Percentiles rank a stretch among this genome's conserved stretches.
Evolutionary conservation across 1,140 invertebrate genomes (phyloP).

Genomic region (Lepidurus arcticus): DNA sequence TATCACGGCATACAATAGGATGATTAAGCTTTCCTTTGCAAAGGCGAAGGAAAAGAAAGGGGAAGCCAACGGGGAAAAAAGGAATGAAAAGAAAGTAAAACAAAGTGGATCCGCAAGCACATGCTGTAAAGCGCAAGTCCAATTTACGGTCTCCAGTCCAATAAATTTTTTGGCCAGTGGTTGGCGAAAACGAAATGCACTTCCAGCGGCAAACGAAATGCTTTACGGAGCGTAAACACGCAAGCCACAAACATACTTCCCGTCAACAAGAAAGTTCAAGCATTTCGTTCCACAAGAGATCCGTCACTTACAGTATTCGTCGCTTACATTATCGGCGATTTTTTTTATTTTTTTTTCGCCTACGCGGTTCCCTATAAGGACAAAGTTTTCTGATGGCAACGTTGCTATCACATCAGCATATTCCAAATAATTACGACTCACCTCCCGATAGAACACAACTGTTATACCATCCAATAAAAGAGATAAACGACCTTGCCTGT

Average conservation of each 20-base stretch:
- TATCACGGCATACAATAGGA: background rate
- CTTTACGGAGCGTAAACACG: conserved; percentile 5
- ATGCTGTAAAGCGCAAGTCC: background rate
- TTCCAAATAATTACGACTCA: background rate
- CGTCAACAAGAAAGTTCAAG: too few species aligned
- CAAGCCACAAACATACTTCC: background rate
- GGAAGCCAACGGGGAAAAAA: background rate
- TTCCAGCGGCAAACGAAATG: background rate
- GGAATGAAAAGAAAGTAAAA: background rate
- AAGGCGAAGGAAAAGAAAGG: background rate
- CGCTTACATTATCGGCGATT: background rate
- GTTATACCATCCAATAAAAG: background rate
- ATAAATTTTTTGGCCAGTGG: background rate
- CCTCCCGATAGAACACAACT: background rate
- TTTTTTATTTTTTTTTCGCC: background rate
- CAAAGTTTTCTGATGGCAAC: background rate
- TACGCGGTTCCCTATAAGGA: conserved; percentile 1
- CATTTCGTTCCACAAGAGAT: too few species aligned
- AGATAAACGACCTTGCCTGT: conserved; percentile 14
- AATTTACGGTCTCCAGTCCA: background rate
- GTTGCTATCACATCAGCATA: conserved; percentile 11
- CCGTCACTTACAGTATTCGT: too few species aligned
- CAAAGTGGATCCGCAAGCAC: background rate
- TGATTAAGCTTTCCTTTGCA: conserved; percentile 10
- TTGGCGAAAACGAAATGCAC: conserved; percentile 1